Conservation (phyloP, 2,797 vertebrate genomes). For the Acanthis flammea region DNA sequence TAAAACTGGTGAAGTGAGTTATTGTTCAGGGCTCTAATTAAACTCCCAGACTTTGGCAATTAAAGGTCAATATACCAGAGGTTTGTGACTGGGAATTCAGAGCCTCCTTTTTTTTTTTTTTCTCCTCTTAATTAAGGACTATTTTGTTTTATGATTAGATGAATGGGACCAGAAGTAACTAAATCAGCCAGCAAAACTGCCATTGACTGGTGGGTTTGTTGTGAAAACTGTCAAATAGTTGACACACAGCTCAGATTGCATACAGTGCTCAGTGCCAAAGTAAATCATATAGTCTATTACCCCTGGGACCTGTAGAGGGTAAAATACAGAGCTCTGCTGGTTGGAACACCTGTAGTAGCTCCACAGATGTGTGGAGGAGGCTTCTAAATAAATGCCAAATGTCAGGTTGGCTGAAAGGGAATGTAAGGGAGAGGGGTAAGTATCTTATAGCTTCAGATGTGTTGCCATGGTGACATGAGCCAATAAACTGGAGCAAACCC, state of each 20-base stretch:
- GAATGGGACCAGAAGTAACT: not conserved
- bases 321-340: not conserved
- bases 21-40: not conserved
- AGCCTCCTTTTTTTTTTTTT: not conserved
- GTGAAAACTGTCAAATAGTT: not conserved
- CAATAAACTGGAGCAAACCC: not conserved
- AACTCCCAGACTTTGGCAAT: not conserved
- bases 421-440: not conserved
- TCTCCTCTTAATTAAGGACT: not conserved
- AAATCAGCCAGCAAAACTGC: not conserved
- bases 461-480: not conserved
- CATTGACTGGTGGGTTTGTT: not conserved
- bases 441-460: not conserved
- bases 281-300: not conserved
- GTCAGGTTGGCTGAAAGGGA: not conserved
- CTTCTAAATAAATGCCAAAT: not conserved
- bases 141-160: not conserved
- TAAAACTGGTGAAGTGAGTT: not conserved
- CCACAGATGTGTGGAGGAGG: not conserved
- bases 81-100: not conserved
- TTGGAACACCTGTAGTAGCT: not conserved
- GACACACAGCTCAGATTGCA: not conserved
- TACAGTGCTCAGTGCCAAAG: not conserved
- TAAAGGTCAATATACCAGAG: not conserved
- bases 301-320: not conserved